Evolutionary conservation across 2,113 vertebrate species (phyloP).

Genomic region (Lepisosteus oculatus): DNA sequence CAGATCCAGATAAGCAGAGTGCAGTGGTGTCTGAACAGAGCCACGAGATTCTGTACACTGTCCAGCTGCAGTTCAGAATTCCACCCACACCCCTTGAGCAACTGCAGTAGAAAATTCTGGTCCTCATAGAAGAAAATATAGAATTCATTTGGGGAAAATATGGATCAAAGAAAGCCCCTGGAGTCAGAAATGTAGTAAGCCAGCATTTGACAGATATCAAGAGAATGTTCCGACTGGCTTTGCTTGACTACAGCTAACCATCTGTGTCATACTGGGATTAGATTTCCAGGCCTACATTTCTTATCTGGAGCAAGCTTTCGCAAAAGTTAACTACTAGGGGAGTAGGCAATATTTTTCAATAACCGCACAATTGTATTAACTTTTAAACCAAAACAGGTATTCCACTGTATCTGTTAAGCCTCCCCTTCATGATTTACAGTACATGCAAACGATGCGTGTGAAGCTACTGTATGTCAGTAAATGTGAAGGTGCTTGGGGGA

Average conservation of each 20-base stretch:
- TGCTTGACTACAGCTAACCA: slow-evolving; percentile 20
- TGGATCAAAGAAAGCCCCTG: background rate
- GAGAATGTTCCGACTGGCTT: slow-evolving; percentile 23
- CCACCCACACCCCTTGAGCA: too few relatives aligned
- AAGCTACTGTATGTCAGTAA: too few relatives aligned
- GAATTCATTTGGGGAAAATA: background rate
- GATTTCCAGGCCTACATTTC: slow-evolving; percentile 14
- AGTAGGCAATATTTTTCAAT: too few relatives aligned
- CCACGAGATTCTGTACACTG: slow-evolving; percentile 3
- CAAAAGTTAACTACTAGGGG: too few relatives aligned
- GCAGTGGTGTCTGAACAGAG: background rate
- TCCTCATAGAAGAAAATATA: background rate
- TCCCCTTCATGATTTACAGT: too few relatives aligned
- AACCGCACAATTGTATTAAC: too few relatives aligned
- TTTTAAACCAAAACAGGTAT: too few relatives aligned
- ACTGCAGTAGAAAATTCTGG: too few relatives aligned
- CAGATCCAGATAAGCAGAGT: too few relatives aligned
- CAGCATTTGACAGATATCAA: slow-evolving; percentile 19
- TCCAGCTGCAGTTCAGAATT: slow-evolving; percentile 23
- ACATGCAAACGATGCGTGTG: too few relatives aligned
- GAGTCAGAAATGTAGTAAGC: slow-evolving; percentile 1
- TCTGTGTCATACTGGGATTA: slow-evolving; percentile 23
- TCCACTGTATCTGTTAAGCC: too few relatives aligned
- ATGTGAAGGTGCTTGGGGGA: too few relatives aligned
- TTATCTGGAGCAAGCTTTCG: background rate